Evolutionary conservation across 2,797 vertebrate genomes (phyloP), one percentile per base, ranked within the genome.

Genomic region (Gallinago solitaria): DNA sequence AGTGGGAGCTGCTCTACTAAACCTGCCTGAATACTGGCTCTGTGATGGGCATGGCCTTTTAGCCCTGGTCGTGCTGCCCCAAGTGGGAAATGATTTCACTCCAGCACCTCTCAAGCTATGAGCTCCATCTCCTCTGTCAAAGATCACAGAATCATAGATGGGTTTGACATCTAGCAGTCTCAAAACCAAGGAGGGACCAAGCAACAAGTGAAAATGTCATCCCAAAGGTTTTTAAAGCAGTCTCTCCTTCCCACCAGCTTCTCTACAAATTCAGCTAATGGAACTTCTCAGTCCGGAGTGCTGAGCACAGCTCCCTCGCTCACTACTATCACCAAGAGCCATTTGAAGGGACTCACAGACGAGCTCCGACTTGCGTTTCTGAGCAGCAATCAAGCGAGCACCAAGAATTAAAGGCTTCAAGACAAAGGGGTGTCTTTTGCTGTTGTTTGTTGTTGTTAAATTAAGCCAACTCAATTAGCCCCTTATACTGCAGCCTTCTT

Each of bases 381-480:
- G 37, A 94, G 76, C 54, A 79, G 83, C 60, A 56, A 60, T 45
- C 65, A 81, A 88, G 79, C 59, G 69, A 87, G 59, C 33, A 59
- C 51, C 48, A 67, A 17, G 56, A 93, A 93, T 60, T 76, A 87
- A 82, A 96, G 56, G 75, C 85, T 35, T 19, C 4, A 51, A 80
- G 77, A 81, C 87, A 89, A 93, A 60, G 43, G 51, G 37, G 50
- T 39, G 77, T 90, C 74, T 76, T 17, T 28, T 51, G 77, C 48
- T 54, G 50, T 18, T 91, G 85, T 79, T 84, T 93, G 83, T 37
- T 83, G 71, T 71, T 82, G 67, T 79, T 90, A 93, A 96, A 92
- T 92, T 77, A 95, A 96, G 83, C 56, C 89, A 87, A 73, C 83
- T 94, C 87, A 93, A 96, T 94, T 94, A 96, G 89, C 64, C 77